Evolutionary conservation across 2,888 invertebrate species (phyloP), one percentile per base, ranked within the genome.

Genomic region (Hydriomena furcata): DNA sequence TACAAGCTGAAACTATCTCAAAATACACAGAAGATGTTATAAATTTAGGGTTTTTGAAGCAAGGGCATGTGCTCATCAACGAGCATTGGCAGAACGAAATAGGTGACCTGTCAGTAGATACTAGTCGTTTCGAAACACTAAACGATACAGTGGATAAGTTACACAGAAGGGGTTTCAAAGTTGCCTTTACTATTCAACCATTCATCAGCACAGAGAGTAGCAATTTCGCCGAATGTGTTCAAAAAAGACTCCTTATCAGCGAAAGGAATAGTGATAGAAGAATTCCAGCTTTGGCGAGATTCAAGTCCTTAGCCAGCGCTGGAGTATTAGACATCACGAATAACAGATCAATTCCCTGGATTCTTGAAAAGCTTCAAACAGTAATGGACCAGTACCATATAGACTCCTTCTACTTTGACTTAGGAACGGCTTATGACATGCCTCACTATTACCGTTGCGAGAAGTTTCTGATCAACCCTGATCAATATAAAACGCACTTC

Each of bases 111-210:
- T 91, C 93, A 0, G 93, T 98, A n/a, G 97, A 98, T 76, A 86
- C 87, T 0, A 89, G 84, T 20, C 89, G 97, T 49, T 98, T 98
- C 72, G 94, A 94, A 34, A 94, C 94, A 0, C 91, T 97, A 61
- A 94, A 94, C 47, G 93, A 94, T 48, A 95, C 95, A 1, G 94
- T 97, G 5, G 94, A 95, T 63, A 94, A 96, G 41, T 91, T 97
- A 25, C 95, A 95, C 58, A 91, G 97, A 23, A 91, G 97, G 57
- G 97, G 97, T 0, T 98, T 98, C 60, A 93, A 95, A 68, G 94
- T 98, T 7, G 95, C 95, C 0, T 94, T 98, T 60, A 95, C 96
- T n/a, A 93, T 98, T 0, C 97, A 97, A 71, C 98, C 98, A 0
- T 98, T 96, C 73, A 94, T 98, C 23, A 95, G 95, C 41, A 96